phyloP scores from a whole-genome alignment of 2,113 vertebrate species.

The Ascaphus truei region DNA sequence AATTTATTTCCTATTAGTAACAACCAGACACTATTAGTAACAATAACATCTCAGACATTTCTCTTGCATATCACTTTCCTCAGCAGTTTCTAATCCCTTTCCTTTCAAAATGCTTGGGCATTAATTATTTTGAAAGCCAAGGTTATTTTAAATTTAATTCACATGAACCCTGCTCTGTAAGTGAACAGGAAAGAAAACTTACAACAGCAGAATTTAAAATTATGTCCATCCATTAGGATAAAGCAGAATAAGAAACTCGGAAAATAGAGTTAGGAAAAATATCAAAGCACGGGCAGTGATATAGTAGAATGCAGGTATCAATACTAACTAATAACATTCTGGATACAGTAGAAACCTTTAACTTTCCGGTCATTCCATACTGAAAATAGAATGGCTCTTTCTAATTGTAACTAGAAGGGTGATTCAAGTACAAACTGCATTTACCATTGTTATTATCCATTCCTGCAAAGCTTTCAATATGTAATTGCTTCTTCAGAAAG shows the following conservation, averaged over 20 bases:
- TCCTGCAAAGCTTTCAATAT: not conserved
- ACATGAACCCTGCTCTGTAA: slow-evolving; percentile 17
- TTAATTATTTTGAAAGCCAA: slow-evolving; percentile 38
- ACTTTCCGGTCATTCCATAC: no score
- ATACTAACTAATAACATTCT: no score
- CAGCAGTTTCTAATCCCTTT: slow-evolving; percentile 36
- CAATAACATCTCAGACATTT: slow-evolving; percentile 22
- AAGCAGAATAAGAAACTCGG: not conserved
- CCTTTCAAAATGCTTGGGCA: slow-evolving; percentile 28
- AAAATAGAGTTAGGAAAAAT: not conserved
- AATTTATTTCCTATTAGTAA: slow-evolving; percentile 23
- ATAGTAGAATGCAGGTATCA: not conserved
- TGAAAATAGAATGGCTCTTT: no score
- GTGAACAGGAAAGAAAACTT: slow-evolving; percentile 18
- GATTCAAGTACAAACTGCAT: no score
- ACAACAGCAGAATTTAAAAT: slow-evolving; percentile 4
- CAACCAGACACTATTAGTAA: no score
- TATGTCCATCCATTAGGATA: not conserved
- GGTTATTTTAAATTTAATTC: slow-evolving; percentile 39
- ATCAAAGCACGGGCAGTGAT: slow-evolving; percentile 1
- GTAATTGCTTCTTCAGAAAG: not conserved
- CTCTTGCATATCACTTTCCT: slow-evolving; percentile 28
- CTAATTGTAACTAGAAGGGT: no score
- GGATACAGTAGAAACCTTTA: no score
- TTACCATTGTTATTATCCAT: no score